These are phyloP conservation scores for Drosophila pseudoananassae DNA, from an alignment of 1,140 invertebrate species.

Conservation along the genomic window DNA sequence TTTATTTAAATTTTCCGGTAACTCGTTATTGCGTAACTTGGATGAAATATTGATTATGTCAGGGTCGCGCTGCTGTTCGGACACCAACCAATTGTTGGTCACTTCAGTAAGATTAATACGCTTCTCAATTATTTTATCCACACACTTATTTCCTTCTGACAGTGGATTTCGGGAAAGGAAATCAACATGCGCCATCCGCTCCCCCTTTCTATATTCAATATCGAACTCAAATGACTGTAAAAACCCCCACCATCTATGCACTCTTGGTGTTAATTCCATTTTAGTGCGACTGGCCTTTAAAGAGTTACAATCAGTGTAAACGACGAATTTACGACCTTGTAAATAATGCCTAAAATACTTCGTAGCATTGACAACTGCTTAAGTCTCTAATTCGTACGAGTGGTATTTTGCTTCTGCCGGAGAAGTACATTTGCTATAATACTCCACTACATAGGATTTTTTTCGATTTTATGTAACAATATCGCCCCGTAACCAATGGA, in stretches of 20 bases:
- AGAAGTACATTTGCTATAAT: no score
- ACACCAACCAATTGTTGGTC: neutral
- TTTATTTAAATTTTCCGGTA: neutral
- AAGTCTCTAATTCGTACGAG: no score
- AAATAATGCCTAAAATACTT: no score
- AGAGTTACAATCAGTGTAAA: no score
- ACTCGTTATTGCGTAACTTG: neutral
- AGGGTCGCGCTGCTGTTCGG: neutral
- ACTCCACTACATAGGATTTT: no score
- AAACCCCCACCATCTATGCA: constrained; percentile 9
- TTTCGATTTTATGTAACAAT: no score
- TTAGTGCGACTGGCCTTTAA: neutral
- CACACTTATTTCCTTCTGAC: neutral
- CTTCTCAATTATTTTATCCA: neutral
- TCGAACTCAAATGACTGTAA: constrained; percentile 1
- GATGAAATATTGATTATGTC: neutral
- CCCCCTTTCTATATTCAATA: neutral
- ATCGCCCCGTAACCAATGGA: no score
- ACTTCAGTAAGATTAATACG: neutral
- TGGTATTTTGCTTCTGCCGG: no score
- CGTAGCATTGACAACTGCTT: no score
- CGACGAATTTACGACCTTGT: no score
- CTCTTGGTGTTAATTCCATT: neutral
- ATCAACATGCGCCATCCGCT: neutral
- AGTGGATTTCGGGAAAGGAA: neutral